Evolutionary conservation across 2,888 invertebrate species (phyloP), one percentile per base, ranked within the genome.

Genomic region (Dendrolimus houi): DNA sequence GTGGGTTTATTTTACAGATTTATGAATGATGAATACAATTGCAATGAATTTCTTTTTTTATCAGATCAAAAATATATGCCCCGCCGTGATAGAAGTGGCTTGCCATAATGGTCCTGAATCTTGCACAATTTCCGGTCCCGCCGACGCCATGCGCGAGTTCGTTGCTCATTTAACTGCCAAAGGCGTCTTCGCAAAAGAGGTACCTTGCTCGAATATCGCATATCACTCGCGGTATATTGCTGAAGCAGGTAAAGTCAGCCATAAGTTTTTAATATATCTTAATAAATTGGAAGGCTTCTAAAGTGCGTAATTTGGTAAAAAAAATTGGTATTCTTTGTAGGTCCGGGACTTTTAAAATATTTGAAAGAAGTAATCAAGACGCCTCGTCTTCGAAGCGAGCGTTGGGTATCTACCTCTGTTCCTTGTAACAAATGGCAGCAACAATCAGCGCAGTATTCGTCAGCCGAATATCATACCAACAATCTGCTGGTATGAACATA

Each of bases 341-440:
- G 75, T 55, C 93, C 94, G 0, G 87, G 84, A 47, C 83, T 96
- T 47, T 71, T 93, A 0, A 81, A 92, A 52, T 91, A 92, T 60
- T 77, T 95, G 54, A 89, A 85, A 13, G 79, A 92, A 66, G 89
- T 93, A 0, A 93, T 95, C 12, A 90, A 91, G 0, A 67, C 86
- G 1, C 93, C 94, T 0, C 94, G 92, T 65, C 77, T 77, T 0
- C 89, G 97, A 52, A 93, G 94, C 2, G 64, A 83, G 0, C 93
- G 94, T 62, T 98, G 97, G 97, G 78, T 97, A 8, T 96, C 96
- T 62, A 94, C 96, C 0, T 96, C 96, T 7, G 93, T 96, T 9
- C 94, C 95, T 8, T 79, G 84, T 64, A 77, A 77, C 8, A 84
- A 93, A 53, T 96, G 96, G 96, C 55, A 67, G 8, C 71, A 74